Conservation (phyloP, 2,797 vertebrate genomes). For the Mallotus villosus region DNA sequence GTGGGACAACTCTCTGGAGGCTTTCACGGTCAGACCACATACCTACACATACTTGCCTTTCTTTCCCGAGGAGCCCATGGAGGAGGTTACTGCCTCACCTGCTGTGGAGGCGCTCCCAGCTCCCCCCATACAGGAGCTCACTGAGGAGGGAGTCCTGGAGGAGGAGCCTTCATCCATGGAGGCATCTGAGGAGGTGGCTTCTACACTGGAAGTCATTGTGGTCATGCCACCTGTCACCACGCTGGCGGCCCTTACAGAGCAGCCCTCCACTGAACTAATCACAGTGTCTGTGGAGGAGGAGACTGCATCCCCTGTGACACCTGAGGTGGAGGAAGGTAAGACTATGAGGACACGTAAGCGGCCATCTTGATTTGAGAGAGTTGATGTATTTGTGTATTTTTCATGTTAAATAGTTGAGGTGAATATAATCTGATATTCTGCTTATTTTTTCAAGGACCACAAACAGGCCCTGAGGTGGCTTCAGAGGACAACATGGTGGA, state of each 20-base stretch:
- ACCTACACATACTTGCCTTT: constrained; percentile 56
- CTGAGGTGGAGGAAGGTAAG: constrained; percentile 46
- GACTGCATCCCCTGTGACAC: constrained; percentile 14
- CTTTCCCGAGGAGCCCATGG: constrained; percentile 39
- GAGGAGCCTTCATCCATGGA: constrained; percentile 30
- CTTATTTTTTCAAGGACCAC: constrained; percentile 51
- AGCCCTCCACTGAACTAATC: constrained; percentile 17
- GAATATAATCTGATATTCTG: constrained; percentile 13
- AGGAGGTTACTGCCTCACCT: constrained; percentile 11
- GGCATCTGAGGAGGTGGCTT: constrained; percentile 31
- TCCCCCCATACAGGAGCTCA: neutral
- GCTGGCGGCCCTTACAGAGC: constrained; percentile 25
- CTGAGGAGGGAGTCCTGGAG: neutral
- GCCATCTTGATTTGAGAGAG: neutral
- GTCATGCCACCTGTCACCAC: constrained; percentile 8
- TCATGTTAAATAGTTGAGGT: neutral
- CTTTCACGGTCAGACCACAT: constrained; percentile 39
- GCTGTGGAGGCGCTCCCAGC: neutral
- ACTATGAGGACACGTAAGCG: neutral
- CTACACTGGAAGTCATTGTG: constrained; percentile 25
- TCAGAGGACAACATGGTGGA: constrained; percentile 29
- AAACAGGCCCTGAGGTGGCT: constrained; percentile 20
- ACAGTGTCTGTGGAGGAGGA: constrained; percentile 25
- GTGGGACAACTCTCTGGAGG: constrained; percentile 42
- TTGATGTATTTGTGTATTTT: neutral